These are phyloP conservation scores for Aleiodes alternator DNA, from an alignment of 2,888 invertebrate genomes.

Conservation along the genomic window DNA sequence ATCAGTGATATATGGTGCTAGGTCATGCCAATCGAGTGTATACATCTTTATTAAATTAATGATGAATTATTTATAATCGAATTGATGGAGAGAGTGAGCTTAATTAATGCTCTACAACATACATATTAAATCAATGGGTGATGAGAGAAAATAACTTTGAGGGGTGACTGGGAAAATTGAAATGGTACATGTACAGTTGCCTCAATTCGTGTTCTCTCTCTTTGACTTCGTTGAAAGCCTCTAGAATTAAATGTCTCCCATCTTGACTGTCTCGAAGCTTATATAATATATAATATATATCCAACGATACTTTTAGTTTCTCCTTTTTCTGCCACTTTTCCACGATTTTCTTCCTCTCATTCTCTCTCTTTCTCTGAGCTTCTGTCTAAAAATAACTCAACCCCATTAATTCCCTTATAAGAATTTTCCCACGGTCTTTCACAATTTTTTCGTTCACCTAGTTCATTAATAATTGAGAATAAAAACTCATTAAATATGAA, in stretches of 20 bases:
- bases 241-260: slow-evolving; percentile 50
- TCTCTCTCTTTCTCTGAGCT: background rate
- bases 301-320: background rate
- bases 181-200: slow-evolving; percentile 50
- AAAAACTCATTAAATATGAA: too few relatives aligned
- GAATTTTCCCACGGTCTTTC: too few relatives aligned
- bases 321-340: slow-evolving; percentile 9
- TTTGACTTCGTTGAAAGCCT: slow-evolving; percentile 51
- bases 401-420: too few relatives aligned
- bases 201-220: slow-evolving; percentile 47
- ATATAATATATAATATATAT: too few relatives aligned
- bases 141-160: slow-evolving; percentile 20
- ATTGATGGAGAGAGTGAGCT: background rate
- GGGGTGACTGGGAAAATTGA: slow-evolving; percentile 51
- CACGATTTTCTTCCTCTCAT: slow-evolving; percentile 24
- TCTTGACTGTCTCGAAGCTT: slow-evolving; percentile 39
- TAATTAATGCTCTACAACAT: background rate
- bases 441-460: too few relatives aligned
- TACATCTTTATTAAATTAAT: background rate
- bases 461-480: too few relatives aligned
- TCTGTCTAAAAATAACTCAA: too few relatives aligned
- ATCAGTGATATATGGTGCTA: background rate
- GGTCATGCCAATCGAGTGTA: background rate
- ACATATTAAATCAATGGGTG: background rate
- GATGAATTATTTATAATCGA: background rate